These are phyloP conservation scores for Matsumyia berberina DNA, from an alignment of 2,888 invertebrate genomes.

Conservation along the genomic window DNA sequence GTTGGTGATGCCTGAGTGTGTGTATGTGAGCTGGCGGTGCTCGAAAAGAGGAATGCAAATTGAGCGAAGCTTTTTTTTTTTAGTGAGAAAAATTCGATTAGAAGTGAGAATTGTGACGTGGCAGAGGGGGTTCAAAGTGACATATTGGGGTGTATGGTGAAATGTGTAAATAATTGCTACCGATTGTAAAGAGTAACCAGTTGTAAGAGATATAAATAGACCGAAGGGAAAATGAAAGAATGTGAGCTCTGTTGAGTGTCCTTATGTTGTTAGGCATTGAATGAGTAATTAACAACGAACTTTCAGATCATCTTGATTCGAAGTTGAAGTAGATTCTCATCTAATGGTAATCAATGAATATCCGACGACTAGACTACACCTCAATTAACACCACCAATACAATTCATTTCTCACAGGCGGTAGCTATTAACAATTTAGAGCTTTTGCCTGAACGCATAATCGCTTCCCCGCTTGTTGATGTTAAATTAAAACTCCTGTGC, in stretches of 20 bases:
- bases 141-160: conserved; percentile 46
- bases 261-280: too few species aligned
- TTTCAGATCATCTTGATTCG: too few species aligned
- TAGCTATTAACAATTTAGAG: background rate
- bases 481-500: conserved; percentile 25
- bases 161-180: conserved; percentile 70
- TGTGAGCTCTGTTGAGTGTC: too few species aligned
- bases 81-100: conserved; percentile 68
- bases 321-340: too few species aligned
- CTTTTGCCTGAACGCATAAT: background rate
- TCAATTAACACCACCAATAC: too few species aligned
- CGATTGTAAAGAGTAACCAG: conserved; percentile 48
- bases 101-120: conserved; percentile 46
- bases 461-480: background rate
- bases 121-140: conserved; percentile 35
- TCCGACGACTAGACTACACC: too few species aligned
- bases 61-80: conserved; percentile 44
- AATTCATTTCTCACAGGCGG: too few species aligned
- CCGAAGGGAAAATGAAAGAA: too few species aligned
- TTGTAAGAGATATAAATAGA: background rate
- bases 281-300: too few species aligned
- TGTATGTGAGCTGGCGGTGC: conserved; percentile 4
- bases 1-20: conserved; percentile 49
- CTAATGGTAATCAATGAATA: too few species aligned
- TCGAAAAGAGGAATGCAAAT: conserved; percentile 67